phyloP scores from a whole-genome alignment of 2,888 invertebrate genomes.

The Sturmia bella region DNA sequence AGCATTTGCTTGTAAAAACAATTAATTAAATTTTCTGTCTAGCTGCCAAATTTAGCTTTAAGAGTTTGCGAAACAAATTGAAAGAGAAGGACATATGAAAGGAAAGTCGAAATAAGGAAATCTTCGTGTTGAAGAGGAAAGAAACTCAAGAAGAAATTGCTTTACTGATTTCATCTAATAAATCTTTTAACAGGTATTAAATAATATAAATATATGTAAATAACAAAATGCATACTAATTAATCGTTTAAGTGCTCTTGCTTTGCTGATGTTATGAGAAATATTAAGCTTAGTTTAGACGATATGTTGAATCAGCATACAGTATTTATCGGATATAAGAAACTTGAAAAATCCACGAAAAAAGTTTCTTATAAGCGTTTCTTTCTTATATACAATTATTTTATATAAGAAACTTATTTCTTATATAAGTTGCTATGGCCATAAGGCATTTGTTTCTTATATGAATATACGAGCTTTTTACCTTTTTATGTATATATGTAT shows the following conservation, averaged over 20 bases:
- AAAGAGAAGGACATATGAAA: background rate
- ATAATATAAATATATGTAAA: background rate
- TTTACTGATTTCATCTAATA: conserved; percentile 7
- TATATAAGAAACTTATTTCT: too few species aligned
- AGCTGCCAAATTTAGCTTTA: conserved; percentile 26
- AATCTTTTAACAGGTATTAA: background rate
- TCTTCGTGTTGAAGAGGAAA: background rate
- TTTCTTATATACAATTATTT: too few species aligned
- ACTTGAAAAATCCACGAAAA: too few species aligned
- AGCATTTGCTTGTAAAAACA: conserved; percentile 16
- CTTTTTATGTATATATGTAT: too few species aligned
- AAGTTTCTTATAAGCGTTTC: too few species aligned
- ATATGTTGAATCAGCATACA: too few species aligned
- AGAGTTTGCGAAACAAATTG: background rate
- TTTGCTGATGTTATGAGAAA: too few species aligned
- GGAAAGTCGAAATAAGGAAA: background rate
- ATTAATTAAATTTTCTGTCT: conserved; percentile 40
- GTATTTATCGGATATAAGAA: too few species aligned
- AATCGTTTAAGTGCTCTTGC: background rate
- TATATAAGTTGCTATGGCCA: too few species aligned
- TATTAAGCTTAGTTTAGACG: too few species aligned
- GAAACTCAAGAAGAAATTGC: background rate
- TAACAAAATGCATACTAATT: conserved; percentile 5
- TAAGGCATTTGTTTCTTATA: too few species aligned
- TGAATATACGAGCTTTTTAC: too few species aligned